phyloP scores from a whole-genome alignment of 2,888 invertebrate genomes.

The Julus scanicus region DNA sequence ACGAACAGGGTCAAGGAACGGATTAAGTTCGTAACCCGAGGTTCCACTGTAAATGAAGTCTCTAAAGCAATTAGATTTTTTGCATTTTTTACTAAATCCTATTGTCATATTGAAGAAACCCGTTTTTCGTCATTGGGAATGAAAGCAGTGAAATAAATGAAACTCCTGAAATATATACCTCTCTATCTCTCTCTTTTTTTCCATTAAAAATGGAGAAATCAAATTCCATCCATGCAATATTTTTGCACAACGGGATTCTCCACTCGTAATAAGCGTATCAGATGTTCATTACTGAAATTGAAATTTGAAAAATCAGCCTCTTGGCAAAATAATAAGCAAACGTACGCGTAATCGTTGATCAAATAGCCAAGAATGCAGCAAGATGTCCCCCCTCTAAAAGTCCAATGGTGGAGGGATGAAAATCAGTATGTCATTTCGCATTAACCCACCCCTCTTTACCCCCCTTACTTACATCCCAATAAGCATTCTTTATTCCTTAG shows the following conservation, averaged over 20 bases:
- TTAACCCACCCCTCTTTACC: not conserved
- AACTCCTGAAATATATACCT: not conserved
- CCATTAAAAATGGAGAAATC: constrained; percentile 43
- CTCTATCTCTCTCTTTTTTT: constrained; percentile 4
- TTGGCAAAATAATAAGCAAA: constrained; percentile 51
- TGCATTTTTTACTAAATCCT: no score
- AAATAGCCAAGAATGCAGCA: constrained; percentile 36
- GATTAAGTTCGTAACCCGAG: no score
- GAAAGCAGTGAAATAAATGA: not conserved
- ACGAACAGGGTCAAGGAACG: no score
- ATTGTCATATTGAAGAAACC: no score
- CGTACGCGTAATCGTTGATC: constrained; percentile 48
- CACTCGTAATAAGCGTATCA: constrained; percentile 51
- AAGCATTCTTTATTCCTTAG: constrained; percentile 46
- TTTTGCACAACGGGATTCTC: constrained; percentile 48
- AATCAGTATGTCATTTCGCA: constrained; percentile 5
- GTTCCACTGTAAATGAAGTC: no score
- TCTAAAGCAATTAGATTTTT: no score
- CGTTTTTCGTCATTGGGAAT: not conserved
- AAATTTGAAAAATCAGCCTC: constrained; percentile 52
- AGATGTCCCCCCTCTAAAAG: not conserved
- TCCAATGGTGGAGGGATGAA: constrained; percentile 19
- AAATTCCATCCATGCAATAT: constrained; percentile 16
- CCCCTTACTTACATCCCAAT: constrained; percentile 36
- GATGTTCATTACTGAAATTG: constrained; percentile 53